Evolutionary conservation across 2,113 vertebrate species (phyloP).

Genomic region (Bettongia penicillata): DNA sequence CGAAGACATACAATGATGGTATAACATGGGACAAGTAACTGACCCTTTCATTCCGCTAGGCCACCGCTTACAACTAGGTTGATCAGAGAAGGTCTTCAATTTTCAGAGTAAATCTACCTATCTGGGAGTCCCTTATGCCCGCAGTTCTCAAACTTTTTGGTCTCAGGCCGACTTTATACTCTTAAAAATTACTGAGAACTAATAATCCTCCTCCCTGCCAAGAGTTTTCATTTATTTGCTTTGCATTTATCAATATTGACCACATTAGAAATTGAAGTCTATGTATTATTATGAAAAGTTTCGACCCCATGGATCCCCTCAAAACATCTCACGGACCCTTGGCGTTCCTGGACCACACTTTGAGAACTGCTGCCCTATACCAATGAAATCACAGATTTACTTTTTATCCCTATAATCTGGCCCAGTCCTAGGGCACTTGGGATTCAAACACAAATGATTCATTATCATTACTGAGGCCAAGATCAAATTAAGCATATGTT

Average conservation of each 20-base stretch:
- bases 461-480: not conserved
- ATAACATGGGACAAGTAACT: not conserved
- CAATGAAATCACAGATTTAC: not conserved
- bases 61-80: not conserved
- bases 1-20: not conserved
- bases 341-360: not conserved
- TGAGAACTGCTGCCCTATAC: not conserved
- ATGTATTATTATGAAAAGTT: not conserved
- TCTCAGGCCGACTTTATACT: not conserved
- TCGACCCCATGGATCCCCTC: not conserved
- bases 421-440: not conserved
- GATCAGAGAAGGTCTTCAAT: not conserved
- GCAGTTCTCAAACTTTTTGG: not conserved
- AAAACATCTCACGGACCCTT: not conserved
- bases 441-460: not conserved
- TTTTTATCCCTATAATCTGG: not conserved
- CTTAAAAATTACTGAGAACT: not conserved
- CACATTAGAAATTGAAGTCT: not conserved
- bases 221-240: not conserved
- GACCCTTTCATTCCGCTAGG: not conserved
- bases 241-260: not conserved
- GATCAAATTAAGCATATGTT: not conserved
- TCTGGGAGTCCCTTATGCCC: not conserved
- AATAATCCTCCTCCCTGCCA: not conserved
- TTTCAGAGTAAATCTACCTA: not conserved